Percentiles rank a stretch among this genome's conserved stretches.
Conservation (phyloP, 1,140 invertebrate species). For the Pteromalus puparum region DNA sequence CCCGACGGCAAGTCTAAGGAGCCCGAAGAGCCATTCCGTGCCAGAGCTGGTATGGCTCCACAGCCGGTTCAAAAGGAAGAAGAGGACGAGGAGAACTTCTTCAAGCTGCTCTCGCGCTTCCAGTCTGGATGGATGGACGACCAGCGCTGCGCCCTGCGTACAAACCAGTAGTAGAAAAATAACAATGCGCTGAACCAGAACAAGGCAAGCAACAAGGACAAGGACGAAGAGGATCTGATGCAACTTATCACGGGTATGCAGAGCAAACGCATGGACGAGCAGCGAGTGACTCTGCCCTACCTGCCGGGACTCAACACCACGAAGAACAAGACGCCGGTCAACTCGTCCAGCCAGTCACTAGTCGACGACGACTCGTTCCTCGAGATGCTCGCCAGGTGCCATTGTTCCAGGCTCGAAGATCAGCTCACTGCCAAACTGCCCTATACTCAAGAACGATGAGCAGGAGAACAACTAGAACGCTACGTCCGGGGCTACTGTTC, state of each 20-base stretch:
- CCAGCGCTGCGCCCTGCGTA: constrained; percentile 88
- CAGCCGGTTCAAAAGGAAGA: constrained; percentile 76
- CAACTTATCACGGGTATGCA: constrained; percentile 94
- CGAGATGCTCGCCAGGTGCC: constrained; percentile 95
- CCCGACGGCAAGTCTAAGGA: constrained; percentile 84
- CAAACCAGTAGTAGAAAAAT: constrained; percentile 56
- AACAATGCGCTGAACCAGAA: neutral
- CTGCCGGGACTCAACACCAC: too few relatives aligned
- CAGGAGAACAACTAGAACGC: constrained; percentile 63
- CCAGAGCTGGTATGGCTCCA: constrained; percentile 69
- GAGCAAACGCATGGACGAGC: constrained; percentile 94
- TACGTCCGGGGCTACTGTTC: constrained; percentile 82
- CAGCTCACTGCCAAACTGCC: constrained; percentile 81
- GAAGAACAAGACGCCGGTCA: too few relatives aligned
- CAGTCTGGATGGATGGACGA: constrained; percentile 98
- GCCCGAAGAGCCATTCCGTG: too few relatives aligned
- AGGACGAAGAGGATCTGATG: constrained; percentile 79
- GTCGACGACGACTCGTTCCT: too few relatives aligned
- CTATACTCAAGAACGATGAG: constrained; percentile 69
- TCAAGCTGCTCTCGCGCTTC: constrained; percentile 93
- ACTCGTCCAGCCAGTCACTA: too few relatives aligned
- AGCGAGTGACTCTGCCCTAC: too few relatives aligned
- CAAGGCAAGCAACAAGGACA: constrained; percentile 54
- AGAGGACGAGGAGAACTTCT: constrained; percentile 88
- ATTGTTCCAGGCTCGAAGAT: constrained; percentile 94